A percentile compares a stretch with the other conserved stretches of the same genome.
These are phyloP conservation scores for Pemphigus obesinymphae DNA, from an alignment of 1,140 invertebrate species.

Conservation along the genomic window DNA sequence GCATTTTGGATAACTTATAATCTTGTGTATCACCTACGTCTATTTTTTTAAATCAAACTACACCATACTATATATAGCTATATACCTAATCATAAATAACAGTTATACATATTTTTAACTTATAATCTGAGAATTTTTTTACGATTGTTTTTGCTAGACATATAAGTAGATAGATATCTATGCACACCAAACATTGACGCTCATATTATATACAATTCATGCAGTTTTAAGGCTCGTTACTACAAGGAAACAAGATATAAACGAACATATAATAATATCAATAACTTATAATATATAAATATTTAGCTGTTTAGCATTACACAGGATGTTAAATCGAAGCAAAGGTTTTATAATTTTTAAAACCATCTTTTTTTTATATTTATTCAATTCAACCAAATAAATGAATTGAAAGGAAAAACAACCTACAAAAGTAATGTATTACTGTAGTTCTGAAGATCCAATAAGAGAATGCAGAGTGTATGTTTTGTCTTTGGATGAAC, in stretches of 20 bases:
- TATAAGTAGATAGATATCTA: background rate
- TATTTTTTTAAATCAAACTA: background rate
- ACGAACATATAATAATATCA: background rate
- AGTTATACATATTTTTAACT: background rate
- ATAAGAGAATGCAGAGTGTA: conserved; percentile 4
- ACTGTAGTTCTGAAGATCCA: background rate
- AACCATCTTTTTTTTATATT: background rate
- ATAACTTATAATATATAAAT: too few relatives aligned
- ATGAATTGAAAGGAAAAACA: background rate
- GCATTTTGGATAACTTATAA: conserved; percentile 17
- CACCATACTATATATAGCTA: background rate
- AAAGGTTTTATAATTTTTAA: background rate
- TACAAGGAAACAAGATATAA: background rate
- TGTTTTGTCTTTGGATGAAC: conserved; percentile 34
- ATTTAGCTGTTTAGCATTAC: too few relatives aligned
- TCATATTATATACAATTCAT: background rate
- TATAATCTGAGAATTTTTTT: background rate
- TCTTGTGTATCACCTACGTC: background rate
- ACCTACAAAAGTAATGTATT: background rate
- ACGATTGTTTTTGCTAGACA: background rate
- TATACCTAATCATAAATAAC: background rate
- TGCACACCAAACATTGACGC: background rate
- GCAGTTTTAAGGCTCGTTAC: background rate
- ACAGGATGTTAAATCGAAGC: background rate
- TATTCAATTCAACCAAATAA: background rate